These are phyloP conservation scores for Numida meleagris DNA, from an alignment of 2,113 vertebrate genomes.

Conservation along the genomic window DNA sequence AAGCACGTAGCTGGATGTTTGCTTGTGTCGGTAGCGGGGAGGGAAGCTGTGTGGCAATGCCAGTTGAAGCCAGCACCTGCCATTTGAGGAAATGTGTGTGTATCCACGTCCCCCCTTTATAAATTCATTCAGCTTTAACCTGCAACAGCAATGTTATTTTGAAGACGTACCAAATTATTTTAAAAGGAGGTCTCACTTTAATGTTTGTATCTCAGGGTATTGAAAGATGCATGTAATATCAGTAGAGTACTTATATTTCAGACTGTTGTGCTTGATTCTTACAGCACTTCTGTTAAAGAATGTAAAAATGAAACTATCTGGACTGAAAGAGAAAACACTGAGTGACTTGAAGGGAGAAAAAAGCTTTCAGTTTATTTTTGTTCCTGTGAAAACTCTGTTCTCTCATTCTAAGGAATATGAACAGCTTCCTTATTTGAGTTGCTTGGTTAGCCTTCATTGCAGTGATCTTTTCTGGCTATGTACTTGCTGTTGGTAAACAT, in stretches of 20 bases:
- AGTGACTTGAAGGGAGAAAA: too few species aligned
- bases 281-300: background rate
- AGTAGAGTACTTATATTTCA: background rate
- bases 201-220: background rate
- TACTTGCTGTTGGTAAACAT: background rate
- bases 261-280: background rate
- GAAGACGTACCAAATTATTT: background rate
- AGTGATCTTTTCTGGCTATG: rapidly evolving
- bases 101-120: background rate
- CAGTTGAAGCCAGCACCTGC: background rate
- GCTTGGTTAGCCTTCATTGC: background rate
- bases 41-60: background rate
- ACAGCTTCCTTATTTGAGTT: background rate
- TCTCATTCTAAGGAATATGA: background rate
- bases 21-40: background rate
- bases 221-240: background rate
- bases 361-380: background rate
- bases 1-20: rapidly evolving
- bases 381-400: background rate
- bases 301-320: background rate
- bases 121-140: background rate
- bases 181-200: background rate
- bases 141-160: background rate
- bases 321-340: background rate
- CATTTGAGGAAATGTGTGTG: background rate